Base-by-base conservation (phyloP, 2,797 vertebrate species). In the Mus caroli region DNA sequence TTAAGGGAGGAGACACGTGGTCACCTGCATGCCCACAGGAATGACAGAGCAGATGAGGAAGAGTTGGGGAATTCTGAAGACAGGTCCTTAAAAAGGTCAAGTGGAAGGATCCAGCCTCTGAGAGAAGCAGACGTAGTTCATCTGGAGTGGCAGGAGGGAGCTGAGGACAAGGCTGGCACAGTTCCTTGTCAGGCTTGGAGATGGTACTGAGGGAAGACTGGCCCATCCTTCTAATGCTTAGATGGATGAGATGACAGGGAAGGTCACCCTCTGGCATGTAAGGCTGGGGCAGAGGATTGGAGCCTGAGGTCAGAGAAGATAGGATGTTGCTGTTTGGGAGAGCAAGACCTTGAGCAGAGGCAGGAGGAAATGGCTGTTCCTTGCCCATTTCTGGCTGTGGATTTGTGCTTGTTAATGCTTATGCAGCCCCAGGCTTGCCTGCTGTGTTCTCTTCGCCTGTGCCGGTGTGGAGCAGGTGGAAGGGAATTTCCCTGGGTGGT, bases 381-480 rank as follows among this genome's bases (percentile, higher is more conserved):
- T n/a, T 28, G 17, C n/a, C 20, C 43, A 20, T 52, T 62, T 58
- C 58, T 9, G 40, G 58, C 34, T 14, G 1, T 76, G 82, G 50
- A 58, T 43, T 73, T 22, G 22, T 1, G 7, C 58, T 50, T n/a
- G 43, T 58, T 40, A 11, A 2, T 12, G n/a, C 14, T 28, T n/a
- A 2, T 3, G 10, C 26, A 6, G 28, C 12, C 58, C 17, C 1
- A 12, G 3, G 76, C 76, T 90, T 20, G 15, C 73, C 43, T 0
- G 6, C 20, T 1, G 50, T 0, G 0, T 34, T 71, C 20, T 1
- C 0, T 37, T 76, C 8, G 2, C 40, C 69, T 31, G 26, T 0
- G n/a, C 91, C 58, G 77, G 89, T 79, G 76, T 31, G 12, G 37
- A 79, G 71, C 88, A 91, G 87, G 88, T 73, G n/a, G 82, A n/a